Evolutionary conservation across 2,888 invertebrate species (phyloP), one percentile per base, ranked within the genome.

Genomic region (Epicampocera succincta): DNA sequence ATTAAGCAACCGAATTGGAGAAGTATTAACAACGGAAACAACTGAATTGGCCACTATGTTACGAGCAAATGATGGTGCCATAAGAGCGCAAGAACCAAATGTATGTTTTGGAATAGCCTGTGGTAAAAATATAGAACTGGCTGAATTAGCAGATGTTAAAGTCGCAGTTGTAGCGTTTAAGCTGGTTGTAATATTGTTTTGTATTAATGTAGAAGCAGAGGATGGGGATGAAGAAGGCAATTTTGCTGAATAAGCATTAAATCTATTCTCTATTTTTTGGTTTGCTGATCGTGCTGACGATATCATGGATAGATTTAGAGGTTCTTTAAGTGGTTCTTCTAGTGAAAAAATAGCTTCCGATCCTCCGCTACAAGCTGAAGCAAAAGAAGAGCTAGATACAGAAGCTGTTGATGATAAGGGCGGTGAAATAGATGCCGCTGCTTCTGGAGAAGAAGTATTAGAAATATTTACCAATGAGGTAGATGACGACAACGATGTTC

Each of bases 11-110:
- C 81, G 84, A 42, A 84, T 54, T 29, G 84, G 78, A 50, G 84
- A 83, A 15, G 78, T 61, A 25, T 73, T 74, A 33, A 79, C 69
- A 15, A 68, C 73, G 5, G 69, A 58, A 9, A 74, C 54, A 15
- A 74, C 68, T 17, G 76, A 44, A 44, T 48, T 80, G 21, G 60
- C 75, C 15, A 80, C 76, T 29, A 85, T 60, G 66, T 80, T 84
- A 21, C 86, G 85, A 9, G 86, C 84, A 80, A 87, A 88, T n/a
- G 90, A 87, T 38, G 88, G 89, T 58, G 90, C 87, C 56, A 88
- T 78, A 21, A 90, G 81, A 1, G 90, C 90, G 73, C 90, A 90
- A 15, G 90, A 89, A 42, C 90, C 90, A 69, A 90, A 90, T 3
- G 91, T 90, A 80, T 90, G 90, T 79, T 88, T 89, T 46, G 88